Evolutionary conservation across 1,140 invertebrate species (phyloP), one percentile per base, ranked within the genome.

Genomic region (Zaprionus kolodkinae): DNA sequence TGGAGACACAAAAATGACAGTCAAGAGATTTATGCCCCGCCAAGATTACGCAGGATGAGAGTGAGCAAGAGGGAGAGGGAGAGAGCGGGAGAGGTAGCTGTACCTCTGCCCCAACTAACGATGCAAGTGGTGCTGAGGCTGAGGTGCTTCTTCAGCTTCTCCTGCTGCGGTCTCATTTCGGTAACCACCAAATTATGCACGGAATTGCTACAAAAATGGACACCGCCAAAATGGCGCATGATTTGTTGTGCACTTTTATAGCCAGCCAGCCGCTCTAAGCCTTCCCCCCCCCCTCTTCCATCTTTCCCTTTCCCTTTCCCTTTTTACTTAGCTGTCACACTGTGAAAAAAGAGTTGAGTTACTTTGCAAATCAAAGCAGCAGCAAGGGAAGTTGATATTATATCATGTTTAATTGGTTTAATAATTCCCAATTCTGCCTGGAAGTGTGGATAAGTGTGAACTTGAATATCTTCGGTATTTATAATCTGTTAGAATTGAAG

Each of bases 1-100:
- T 91, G 89, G 84, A 89, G 89, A 90, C 89, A 89, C 89, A 91
- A 91, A 91, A 91, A 91, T 91, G 85, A 91, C 89, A 89, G 84
- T 75, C 74, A 78, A 74, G 81, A 91, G 89, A 91, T 91, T 91
- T 91, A 91, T 91, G 89, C 77, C 77, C 67, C 89, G 79, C 79
- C 79, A 75, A 89, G 85, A 88, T 88, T 88, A 88, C 84, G 84
- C 84, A 88, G 84, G 67, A 79, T 27, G 25, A 55, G 27, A 45
- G 6, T 9, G n/a, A 45, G n/a, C 7, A 9, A 17, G 40, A 9
- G 6, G 9, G 38, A 38, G 40, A 9, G 2, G 15, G 7, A 15
- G 40, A 9, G 7, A 45, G 40, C 1, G 21, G 21, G 21, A 45
- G n/a, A 13, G n/a, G 15, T 7, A 43, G 40, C 38, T 40, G 25